Conservation (phyloP, 2,888 invertebrate genomes). For the Acleris laterana region DNA sequence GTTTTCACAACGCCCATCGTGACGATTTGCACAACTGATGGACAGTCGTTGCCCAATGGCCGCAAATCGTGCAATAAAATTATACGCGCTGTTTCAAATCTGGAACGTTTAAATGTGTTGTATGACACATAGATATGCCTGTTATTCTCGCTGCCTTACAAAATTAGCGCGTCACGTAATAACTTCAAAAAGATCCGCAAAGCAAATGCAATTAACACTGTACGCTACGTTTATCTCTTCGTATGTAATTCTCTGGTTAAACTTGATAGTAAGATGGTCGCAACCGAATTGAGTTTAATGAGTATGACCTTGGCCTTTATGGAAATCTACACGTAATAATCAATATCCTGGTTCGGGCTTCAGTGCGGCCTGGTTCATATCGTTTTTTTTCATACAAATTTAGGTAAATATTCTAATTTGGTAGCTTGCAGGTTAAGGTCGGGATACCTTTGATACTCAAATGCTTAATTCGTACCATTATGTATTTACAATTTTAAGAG, state of each 20-base stretch:
- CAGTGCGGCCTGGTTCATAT: neutral
- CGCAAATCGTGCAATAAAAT: constrained; percentile 47
- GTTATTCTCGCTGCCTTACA: constrained; percentile 23
- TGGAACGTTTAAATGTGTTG: constrained; percentile 39
- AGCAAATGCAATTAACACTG: neutral
- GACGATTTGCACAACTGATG: constrained; percentile 54
- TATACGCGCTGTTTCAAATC: constrained; percentile 61
- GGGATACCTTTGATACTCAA: no score
- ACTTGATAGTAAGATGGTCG: neutral
- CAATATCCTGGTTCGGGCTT: constrained; percentile 23
- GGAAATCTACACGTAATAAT: constrained; percentile 23
- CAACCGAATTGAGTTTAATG: constrained; percentile 7
- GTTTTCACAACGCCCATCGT: constrained; percentile 43
- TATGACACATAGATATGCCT: constrained; percentile 30
- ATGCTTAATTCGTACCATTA: no score
- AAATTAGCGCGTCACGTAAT: constrained; percentile 22
- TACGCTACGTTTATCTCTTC: neutral
- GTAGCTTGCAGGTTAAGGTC: no score
- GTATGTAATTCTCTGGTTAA: neutral
- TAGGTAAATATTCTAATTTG: no score
- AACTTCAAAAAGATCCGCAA: constrained; percentile 1
- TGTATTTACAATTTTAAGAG: no score
- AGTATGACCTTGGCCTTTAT: constrained; percentile 30
- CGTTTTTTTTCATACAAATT: no score
- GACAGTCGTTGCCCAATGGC: constrained; percentile 53